Conservation (phyloP, 1,140 invertebrate genomes). For the Zaprionus tsacasi region DNA sequence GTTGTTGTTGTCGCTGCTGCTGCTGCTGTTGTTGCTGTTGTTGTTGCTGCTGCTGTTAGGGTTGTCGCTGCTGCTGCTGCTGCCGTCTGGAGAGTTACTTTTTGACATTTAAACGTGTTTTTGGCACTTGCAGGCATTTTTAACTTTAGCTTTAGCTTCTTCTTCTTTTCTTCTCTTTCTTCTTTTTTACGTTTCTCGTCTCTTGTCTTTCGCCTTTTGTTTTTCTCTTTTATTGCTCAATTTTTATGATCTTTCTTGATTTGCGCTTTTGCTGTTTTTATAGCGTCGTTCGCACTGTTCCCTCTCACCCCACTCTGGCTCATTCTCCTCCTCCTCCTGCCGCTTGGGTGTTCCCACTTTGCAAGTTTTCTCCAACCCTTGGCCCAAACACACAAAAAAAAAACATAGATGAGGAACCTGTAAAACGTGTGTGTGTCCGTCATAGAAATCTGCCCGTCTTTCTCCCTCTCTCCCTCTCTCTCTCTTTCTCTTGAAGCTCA, state of each 20-base stretch:
- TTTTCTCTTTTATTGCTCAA: conserved; percentile 55
- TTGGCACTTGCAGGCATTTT: conserved; percentile 71
- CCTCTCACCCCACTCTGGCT: too few relatives aligned
- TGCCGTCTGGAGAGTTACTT: conserved; percentile 60
- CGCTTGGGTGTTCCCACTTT: neutral
- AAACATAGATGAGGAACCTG: conserved; percentile 24
- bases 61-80: conserved; percentile 26
- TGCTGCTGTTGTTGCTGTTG: neutral
- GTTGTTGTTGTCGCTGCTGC: conserved; percentile 33
- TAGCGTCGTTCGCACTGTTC: conserved; percentile 19
- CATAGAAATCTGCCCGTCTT: conserved; percentile 32
- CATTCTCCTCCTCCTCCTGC: neutral
- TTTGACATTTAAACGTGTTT: conserved; percentile 81
- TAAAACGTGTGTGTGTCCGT: conserved; percentile 53
- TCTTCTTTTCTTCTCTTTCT: conserved; percentile 9
- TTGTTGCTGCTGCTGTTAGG: conserved; percentile 5
- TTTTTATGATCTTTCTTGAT: conserved; percentile 75
- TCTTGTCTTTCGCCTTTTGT: conserved; percentile 16
- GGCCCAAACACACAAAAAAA: neutral
- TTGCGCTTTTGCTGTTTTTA: conserved; percentile 66
- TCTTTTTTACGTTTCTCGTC: neutral
- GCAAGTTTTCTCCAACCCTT: conserved; percentile 63
- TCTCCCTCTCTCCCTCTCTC: too few relatives aligned
- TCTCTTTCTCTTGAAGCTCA: conserved; percentile 24
- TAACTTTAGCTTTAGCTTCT: conserved; percentile 12